Percentiles rank a stretch among this genome's conserved stretches.
phyloP scores from a whole-genome alignment of 2,113 vertebrate species.

The Himantopus leucocephalus region DNA sequence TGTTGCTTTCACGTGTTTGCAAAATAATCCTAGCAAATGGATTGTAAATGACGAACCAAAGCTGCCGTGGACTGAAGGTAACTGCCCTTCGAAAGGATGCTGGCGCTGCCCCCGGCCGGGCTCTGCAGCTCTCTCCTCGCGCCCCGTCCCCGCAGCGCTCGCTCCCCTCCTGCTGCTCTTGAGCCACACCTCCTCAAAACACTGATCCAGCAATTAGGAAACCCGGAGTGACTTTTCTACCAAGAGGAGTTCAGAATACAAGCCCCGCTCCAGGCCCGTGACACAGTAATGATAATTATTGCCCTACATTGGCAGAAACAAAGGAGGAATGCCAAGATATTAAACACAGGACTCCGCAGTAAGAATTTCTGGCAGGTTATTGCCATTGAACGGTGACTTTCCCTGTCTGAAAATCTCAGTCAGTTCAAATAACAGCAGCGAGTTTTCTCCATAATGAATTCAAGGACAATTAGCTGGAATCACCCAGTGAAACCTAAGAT shows the following conservation, averaged over 20 bases:
- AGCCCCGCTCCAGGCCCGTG: neutral
- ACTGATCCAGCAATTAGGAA: neutral
- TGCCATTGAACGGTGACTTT: neutral
- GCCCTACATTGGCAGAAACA: neutral
- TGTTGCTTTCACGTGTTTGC: neutral
- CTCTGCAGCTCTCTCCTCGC: too few species aligned
- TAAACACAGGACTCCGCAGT: neutral
- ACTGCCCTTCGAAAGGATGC: rapidly evolving
- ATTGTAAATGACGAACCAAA: neutral
- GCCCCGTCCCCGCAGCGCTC: too few species aligned
- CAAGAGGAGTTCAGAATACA: neutral
- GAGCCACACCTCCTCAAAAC: neutral
- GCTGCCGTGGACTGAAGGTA: neutral
- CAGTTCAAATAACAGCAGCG: neutral
- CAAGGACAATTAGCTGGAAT: slow-evolving; percentile 7
- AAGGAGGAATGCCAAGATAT: neutral
- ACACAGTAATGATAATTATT: neutral
- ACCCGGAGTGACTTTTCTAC: rapidly evolving
- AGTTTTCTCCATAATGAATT: neutral
- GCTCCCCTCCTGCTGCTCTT: rapidly evolving
- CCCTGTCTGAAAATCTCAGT: neutral
- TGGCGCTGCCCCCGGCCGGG: neutral
- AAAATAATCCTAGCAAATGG: neutral
- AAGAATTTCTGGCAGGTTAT: neutral
- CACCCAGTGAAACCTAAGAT: neutral